Conservation (phyloP, 2,113 vertebrate genomes). For the Bos taurus region DNA sequence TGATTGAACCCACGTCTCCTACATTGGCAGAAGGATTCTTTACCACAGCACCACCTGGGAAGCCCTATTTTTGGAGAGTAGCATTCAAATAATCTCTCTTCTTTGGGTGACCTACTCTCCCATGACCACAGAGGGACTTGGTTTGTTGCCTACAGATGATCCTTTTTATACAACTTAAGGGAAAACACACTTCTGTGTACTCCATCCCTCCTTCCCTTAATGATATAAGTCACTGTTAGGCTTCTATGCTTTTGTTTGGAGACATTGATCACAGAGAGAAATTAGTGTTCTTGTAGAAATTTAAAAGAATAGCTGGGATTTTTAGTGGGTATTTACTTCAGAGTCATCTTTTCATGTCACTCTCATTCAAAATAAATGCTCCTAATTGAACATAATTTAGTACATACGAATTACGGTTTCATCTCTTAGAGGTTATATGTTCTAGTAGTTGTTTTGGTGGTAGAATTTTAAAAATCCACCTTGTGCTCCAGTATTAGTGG, state of each 20-base stretch:
- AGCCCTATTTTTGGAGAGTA: background rate
- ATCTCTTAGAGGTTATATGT: background rate
- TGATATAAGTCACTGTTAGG: background rate
- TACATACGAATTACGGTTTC: background rate
- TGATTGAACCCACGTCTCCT: background rate
- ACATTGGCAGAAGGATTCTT: background rate
- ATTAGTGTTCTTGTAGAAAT: background rate
- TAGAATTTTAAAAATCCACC: background rate
- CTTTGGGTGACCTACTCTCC: background rate
- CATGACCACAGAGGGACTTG: background rate
- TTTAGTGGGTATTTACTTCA: background rate
- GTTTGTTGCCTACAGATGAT: background rate
- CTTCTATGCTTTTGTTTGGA: background rate
- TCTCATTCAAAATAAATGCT: constrained; percentile 13
- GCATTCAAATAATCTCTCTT: background rate
- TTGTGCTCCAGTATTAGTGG: background rate
- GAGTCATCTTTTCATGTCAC: background rate
- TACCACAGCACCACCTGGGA: background rate
- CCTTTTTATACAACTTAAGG: background rate
- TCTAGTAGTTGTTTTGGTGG: background rate
- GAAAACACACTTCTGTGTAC: background rate
- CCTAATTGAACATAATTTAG: background rate
- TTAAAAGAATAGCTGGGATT: background rate
- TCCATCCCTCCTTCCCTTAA: background rate
- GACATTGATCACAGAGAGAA: background rate